Base-by-base conservation (phyloP, 1,140 invertebrate genomes). In the Paraescarpia echinospica region DNA sequence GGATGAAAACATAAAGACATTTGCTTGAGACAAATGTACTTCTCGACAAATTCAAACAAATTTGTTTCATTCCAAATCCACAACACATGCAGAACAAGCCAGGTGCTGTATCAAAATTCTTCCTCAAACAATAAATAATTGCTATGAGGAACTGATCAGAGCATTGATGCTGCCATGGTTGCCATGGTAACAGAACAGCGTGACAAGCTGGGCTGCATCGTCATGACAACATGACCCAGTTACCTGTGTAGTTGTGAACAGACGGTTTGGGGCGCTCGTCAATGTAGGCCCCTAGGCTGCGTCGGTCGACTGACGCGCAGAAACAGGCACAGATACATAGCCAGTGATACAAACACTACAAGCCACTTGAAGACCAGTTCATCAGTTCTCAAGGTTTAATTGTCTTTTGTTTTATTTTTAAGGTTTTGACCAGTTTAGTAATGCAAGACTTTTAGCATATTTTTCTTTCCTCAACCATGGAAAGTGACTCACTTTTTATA, bases 231-330 rank as follows among this genome's bases (percentile, higher is more conserved):
- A 77, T 77, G 22, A 77, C 59, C 59, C 59, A 77, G 59, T 77
- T 77, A 77, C 59, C 59, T 77, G 59, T 77, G 27, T 77, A 77
- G 59, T 31, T 77, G 59, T 18, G 59, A 77, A 77, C 22, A 18
- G 59, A 18, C 59, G 14, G 14, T 77, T 77, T 77, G 9, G 59
- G 59, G 8, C 59, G 59, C 59, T 77, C 59, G 59, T 77, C 59
- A 18, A 77, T 77, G 59, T 77, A 77, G 14, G 59, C 59, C 59
- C 59, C 59, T 12, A 77, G 59, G 27, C 59, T 77, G 59, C 59
- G 59, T 77, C 59, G 59, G 59, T 77, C 59, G 59, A 90, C 90
- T 90, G 90, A 41, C 35, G 35, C 35, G 90, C 8, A 90, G 18
- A 35, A 90, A 90, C 14, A 35, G 9, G 18, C 90, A 90, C 35